phyloP scores from a whole-genome alignment of 2,888 invertebrate species.

The Palloptera scutellata region DNA sequence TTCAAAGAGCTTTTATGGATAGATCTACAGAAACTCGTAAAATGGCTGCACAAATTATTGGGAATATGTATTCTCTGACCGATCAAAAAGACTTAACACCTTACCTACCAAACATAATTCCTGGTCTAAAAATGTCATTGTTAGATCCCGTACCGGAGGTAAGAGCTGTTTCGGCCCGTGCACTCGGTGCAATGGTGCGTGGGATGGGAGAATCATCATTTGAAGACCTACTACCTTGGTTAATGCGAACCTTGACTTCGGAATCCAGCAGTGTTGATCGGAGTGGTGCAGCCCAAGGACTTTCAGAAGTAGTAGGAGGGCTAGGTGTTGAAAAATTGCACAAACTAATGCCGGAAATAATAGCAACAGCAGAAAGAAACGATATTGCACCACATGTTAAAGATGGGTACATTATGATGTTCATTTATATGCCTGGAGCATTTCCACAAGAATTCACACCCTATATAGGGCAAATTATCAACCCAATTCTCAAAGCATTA shows the following conservation, averaged over 20 bases:
- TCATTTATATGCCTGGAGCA: conserved; percentile 98
- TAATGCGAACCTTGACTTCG: conserved; percentile 96
- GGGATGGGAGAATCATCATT: conserved; percentile 97
- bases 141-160: conserved; percentile 99
- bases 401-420: conserved; percentile 99
- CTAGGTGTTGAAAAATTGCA: conserved; percentile 94
- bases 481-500: conserved; percentile 94
- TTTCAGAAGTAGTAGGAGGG: conserved; percentile 97
- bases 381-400: conserved; percentile 97
- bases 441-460: conserved; percentile 95
- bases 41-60: conserved; percentile 99
- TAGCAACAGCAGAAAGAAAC: conserved; percentile 89
- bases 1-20: conserved; percentile 96
- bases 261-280: conserved; percentile 95
- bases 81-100: conserved; percentile 98
- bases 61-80: conserved; percentile 98
- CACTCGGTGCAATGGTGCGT: conserved; percentile 96
- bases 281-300: conserved; percentile 94
- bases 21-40: conserved; percentile 97
- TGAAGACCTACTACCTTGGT: conserved; percentile 96
- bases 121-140: conserved; percentile 93
- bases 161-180: conserved; percentile 93
- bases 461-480: conserved; percentile 96
- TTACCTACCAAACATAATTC: conserved; percentile 94
- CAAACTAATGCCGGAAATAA: conserved; percentile 96